Percentiles rank a stretch among this genome's conserved stretches.
Conservation (phyloP, 2,888 invertebrate species). For the Tanytarsus gracilentus region DNA sequence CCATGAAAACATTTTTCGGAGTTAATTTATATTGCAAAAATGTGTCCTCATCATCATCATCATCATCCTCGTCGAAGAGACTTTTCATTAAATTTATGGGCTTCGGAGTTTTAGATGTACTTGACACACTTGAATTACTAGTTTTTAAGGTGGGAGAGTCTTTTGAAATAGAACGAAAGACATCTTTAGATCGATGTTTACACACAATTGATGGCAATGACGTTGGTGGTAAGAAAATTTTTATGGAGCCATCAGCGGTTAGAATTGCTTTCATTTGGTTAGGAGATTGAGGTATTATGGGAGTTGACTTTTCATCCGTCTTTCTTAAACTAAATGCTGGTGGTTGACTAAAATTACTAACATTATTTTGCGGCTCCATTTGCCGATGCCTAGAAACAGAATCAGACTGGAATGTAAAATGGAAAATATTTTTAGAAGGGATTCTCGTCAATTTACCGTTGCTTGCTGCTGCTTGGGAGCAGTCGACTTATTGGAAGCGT, state of each 20-base stretch:
- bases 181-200: neutral
- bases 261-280: conserved; percentile 22
- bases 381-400: conserved; percentile 15
- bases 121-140: neutral
- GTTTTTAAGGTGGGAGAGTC: neutral
- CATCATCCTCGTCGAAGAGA: neutral
- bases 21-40: conserved; percentile 56
- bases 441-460: conserved; percentile 1
- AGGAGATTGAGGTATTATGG: neutral
- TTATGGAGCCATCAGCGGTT: conserved; percentile 15
- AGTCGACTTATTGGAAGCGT: too few relatives aligned
- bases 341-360: conserved; percentile 5
- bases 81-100: neutral
- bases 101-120: neutral
- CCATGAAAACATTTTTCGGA: conserved; percentile 54
- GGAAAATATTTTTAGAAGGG: neutral
- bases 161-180: conserved; percentile 18
- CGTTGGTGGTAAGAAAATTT: conserved; percentile 15
- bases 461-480: too few relatives aligned
- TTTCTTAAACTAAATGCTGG: conserved; percentile 9
- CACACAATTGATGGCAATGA: neutral
- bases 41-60: conserved; percentile 47
- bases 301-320: conserved; percentile 23
- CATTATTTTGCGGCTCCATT: neutral
- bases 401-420: neutral